phyloP scores from a whole-genome alignment of 2,113 vertebrate genomes.

The Glaucomys volans region DNA sequence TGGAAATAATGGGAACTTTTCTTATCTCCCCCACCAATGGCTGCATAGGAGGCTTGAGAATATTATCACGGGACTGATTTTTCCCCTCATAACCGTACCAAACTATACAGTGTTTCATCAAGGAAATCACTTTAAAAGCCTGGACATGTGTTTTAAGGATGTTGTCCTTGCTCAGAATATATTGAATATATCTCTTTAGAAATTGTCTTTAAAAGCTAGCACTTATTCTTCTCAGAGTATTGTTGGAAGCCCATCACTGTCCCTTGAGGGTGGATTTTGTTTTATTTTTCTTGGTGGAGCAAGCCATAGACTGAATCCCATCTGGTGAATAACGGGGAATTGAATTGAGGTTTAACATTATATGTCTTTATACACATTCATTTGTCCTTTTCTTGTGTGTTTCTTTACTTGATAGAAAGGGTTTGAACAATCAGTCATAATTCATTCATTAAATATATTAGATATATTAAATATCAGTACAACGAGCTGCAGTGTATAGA shows the following conservation, averaged over 20 bases:
- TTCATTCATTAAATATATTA: background rate
- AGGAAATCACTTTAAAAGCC: slow-evolving; percentile 31
- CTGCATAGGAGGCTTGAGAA: background rate
- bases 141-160: background rate
- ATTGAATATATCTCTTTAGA: background rate
- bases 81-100: background rate
- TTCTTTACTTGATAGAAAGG: background rate
- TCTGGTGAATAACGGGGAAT: background rate
- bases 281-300: background rate
- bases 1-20: background rate
- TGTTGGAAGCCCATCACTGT: background rate
- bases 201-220: background rate
- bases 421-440: background rate
- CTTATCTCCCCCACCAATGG: too few relatives aligned
- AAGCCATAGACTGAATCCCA: background rate
- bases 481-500: background rate
- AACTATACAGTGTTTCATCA: background rate
- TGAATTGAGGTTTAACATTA: background rate
- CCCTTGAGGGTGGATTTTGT: background rate
- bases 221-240: background rate
- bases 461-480: background rate
- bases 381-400: background rate
- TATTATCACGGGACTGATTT: background rate
- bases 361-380: background rate
- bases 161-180: background rate